Base-by-base conservation (phyloP, 2,113 vertebrate genomes). In the Amia ocellicauda region DNA sequence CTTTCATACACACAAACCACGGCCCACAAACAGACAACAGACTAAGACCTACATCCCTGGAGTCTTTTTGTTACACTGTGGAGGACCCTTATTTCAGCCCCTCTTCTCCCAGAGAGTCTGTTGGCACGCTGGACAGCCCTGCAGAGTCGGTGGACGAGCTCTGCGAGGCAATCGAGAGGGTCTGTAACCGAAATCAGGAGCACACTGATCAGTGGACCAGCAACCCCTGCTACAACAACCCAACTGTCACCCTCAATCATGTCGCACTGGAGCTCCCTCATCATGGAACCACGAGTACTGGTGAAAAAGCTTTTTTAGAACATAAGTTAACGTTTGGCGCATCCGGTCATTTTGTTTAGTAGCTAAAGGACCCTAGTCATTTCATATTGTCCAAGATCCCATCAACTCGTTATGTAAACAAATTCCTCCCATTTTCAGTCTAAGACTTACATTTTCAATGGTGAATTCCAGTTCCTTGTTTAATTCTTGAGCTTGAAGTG, bases 51-150 rank as follows among this genome's bases (percentile, higher is more conserved):
- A 3, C 4, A 1, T 19, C 2, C 14, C 7, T 36, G 59, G 0
- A 41, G 2, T 2, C 65, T 2, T 16, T 80, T 31, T 80, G 80
- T 67, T 51, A 74, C 17, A 83, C 81, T 45, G 85, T 91, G 68
- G 89, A 91, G 51, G 89, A 91, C 66, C 88, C 89, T 1, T 90
- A 91, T 68, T 91, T 91, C 64, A 61, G 56, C 17, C 28, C 64
- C 4, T 69, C 80, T 19, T 42, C 57, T 8, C 54, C 67, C 1
- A 0, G 31, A 10, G 31, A 36, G 1, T 53, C 51, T 53, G 3
- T 20, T 19, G 51, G 45, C 2, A 52, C 66, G 24, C 40, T 50
- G 2, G 51, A 64, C 28, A 23, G 27, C 26, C 0, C 42, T 5
- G 0, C 1, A 4, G 41, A 19, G 2, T 41, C 43, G 2, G 2